phyloP scores from a whole-genome alignment of 2,113 vertebrate species.

The Ctenomys sociabilis region DNA sequence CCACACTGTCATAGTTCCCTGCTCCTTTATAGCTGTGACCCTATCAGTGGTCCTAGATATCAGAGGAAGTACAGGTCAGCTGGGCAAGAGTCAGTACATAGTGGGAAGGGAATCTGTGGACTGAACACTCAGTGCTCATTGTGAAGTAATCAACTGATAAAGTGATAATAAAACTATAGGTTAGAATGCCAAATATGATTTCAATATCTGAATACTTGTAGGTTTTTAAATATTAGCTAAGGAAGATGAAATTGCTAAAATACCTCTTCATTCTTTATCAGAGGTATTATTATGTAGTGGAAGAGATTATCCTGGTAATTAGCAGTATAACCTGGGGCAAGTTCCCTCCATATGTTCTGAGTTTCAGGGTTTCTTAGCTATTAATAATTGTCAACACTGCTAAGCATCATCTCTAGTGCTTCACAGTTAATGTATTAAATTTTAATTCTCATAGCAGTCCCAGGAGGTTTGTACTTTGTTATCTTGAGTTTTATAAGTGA shows the following conservation, averaged over 20 bases:
- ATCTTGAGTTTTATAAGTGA: conserved; percentile 46
- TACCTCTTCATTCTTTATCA: not conserved
- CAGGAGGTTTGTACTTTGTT: conserved; percentile 11
- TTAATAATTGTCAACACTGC: conserved; percentile 46
- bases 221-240: conserved; percentile 46
- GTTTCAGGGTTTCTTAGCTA: conserved; percentile 13
- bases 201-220: conserved; percentile 20
- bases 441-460: conserved; percentile 27
- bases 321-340: not conserved
- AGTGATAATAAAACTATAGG: not conserved
- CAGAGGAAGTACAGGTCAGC: not conserved
- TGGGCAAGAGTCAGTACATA: not conserved
- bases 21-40: not conserved
- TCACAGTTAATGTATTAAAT: conserved; percentile 42
- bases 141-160: not conserved
- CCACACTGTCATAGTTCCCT: not conserved
- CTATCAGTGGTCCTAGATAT: not conserved
- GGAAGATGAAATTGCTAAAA: conserved; percentile 45
- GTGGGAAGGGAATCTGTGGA: not conserved
- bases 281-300: not conserved
- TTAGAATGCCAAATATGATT: not conserved
- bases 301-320: conserved; percentile 28
- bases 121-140: not conserved
- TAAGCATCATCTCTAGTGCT: conserved; percentile 12
- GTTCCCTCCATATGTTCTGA: not conserved